Evolutionary conservation across 1,140 invertebrate species (phyloP).

Genomic region (Macrotrachela quadricornifera): DNA sequence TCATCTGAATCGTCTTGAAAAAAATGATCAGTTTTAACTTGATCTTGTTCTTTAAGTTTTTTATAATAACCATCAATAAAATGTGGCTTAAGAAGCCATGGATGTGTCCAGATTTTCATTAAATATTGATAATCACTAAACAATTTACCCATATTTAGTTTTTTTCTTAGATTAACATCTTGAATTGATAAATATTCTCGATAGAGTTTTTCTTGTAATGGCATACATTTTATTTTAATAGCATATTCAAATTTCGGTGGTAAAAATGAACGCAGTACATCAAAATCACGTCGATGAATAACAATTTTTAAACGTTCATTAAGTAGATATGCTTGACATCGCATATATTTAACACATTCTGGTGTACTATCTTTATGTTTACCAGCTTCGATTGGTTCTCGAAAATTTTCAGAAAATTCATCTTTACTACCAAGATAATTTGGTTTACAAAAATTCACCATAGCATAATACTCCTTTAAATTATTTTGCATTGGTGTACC

Average conservation of each 20-base stretch:
- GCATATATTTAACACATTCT: conserved; percentile 72
- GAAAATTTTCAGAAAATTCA: conserved; percentile 55
- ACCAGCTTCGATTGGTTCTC: conserved; percentile 59
- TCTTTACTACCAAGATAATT: conserved; percentile 66
- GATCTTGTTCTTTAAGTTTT: conserved; percentile 21
- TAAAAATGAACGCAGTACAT: conserved; percentile 64
- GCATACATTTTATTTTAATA: conserved; percentile 56
- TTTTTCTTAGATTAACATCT: conserved; percentile 16
- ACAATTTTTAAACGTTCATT: conserved; percentile 73
- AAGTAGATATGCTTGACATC: conserved; percentile 68
- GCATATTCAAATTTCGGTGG: conserved; percentile 88
- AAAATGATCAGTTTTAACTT: no score
- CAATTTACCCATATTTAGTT: conserved; percentile 30
- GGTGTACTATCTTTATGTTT: conserved; percentile 74
- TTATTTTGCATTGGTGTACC: conserved; percentile 91
- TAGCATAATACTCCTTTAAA: conserved; percentile 75
- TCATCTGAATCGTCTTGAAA: no score
- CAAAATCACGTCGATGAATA: conserved; percentile 75
- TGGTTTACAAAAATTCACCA: conserved; percentile 88
- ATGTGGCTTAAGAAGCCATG: no score
- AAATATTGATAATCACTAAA: conserved; percentile 68
- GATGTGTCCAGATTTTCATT: conserved; percentile 78
- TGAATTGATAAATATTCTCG: conserved; percentile 38
- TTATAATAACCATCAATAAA: no score
- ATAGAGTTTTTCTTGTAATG: conserved; percentile 61